Evolutionary conservation across 2,888 invertebrate genomes (phyloP).

Genomic region (Encarsia formosa): DNA sequence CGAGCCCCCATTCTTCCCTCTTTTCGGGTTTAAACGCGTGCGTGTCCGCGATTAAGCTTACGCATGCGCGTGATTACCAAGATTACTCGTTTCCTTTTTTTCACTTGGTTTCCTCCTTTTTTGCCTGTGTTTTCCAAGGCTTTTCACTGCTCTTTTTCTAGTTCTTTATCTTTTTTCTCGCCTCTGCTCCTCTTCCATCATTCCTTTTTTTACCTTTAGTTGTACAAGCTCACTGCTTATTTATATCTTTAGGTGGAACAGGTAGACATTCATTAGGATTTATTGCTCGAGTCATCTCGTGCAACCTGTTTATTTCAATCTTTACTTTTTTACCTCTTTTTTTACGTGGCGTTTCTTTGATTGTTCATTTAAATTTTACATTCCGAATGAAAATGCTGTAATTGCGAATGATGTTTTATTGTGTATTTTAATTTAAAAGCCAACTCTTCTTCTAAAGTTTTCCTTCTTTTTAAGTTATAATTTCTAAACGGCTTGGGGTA

Average conservation of each 20-base stretch:
- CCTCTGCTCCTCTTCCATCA: constrained; percentile 1
- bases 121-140: no score
- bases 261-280: constrained; percentile 49
- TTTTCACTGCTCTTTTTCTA: neutral
- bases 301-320: constrained; percentile 19
- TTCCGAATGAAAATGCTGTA: no score
- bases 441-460: no score
- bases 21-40: constrained; percentile 7
- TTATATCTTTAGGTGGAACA: constrained; percentile 38
- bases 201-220: constrained; percentile 8
- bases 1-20: constrained; percentile 17
- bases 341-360: no score
- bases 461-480: no score
- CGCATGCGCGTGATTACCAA: constrained; percentile 10
- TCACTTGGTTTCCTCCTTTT: constrained; percentile 3
- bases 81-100: neutral
- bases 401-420: no score
- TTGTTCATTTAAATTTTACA: no score
- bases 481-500: no score
- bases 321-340: no score
- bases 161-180: constrained; percentile 4
- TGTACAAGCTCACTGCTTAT: constrained; percentile 31
- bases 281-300: constrained; percentile 44
- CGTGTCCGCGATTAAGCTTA: constrained; percentile 20
- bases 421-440: no score